phyloP scores from a whole-genome alignment of 2,113 vertebrate species.

The Romanogobio albipinnatus region DNA sequence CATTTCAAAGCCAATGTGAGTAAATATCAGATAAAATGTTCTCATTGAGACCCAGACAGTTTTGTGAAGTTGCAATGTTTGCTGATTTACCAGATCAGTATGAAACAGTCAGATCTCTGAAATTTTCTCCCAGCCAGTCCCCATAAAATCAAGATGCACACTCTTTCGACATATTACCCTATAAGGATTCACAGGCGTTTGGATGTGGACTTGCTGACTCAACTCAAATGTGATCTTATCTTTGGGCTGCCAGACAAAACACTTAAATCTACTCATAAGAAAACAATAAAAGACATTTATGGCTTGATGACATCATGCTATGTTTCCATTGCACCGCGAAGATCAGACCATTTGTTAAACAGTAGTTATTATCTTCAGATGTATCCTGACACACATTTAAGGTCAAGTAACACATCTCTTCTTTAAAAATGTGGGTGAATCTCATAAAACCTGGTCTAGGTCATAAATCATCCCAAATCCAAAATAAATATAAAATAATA shows the following conservation, averaged over 20 bases:
- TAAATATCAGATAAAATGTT: neutral
- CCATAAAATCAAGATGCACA: neutral
- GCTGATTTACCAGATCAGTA: constrained; percentile 12
- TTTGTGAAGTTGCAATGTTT: constrained; percentile 13
- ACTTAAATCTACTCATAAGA: constrained; percentile 19
- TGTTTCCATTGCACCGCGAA: neutral
- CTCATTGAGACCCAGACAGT: neutral
- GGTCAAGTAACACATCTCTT: neutral
- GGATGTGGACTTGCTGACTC: constrained; percentile 3
- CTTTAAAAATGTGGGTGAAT: neutral
- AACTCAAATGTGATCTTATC: constrained; percentile 27
- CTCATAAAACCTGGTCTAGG: neutral
- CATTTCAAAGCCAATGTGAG: neutral
- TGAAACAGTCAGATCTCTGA: constrained; percentile 11
- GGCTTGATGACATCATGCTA: neutral
- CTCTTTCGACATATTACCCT: constrained; percentile 6
- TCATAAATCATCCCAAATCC: neutral
- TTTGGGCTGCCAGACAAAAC: constrained; percentile 25
- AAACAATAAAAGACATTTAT: constrained; percentile 30
- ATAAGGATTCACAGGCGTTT: constrained; percentile 12
- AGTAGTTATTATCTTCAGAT: constrained; percentile 9
- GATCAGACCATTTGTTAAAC: constrained; percentile 27
- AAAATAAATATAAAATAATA: neutral
- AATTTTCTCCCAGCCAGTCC: neutral
- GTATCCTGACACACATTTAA: neutral